Conservation (phyloP, 1,140 invertebrate genomes). For the Chironomus striatipennis region DNA sequence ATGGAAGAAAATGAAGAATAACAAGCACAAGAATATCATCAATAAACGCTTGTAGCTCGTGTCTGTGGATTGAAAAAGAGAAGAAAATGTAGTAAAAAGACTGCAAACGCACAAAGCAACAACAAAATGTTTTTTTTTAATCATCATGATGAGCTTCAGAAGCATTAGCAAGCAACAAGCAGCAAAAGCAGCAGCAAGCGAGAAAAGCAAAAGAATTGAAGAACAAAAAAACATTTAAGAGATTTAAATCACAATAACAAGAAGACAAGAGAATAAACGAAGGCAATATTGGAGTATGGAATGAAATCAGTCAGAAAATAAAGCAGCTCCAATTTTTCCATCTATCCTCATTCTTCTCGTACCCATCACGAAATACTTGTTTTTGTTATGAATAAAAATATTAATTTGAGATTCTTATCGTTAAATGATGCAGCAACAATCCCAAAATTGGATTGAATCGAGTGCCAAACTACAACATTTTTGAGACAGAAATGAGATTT, state of each 20-base stretch:
- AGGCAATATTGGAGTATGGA: slow-evolving; percentile 6
- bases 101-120: not conserved
- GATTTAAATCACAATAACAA: slow-evolving; percentile 2
- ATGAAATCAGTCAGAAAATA: not conserved
- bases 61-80: not conserved
- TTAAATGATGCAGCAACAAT: slow-evolving; percentile 2
- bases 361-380: not conserved
- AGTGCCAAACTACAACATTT: slow-evolving; percentile 6
- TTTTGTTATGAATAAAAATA: not conserved
- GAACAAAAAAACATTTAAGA: slow-evolving; percentile 5
- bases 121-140: not conserved
- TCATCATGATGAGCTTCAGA: not conserved
- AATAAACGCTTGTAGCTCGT: not conserved
- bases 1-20: not conserved
- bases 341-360: no score
- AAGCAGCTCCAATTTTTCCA: not conserved
- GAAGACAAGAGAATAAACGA: not conserved
- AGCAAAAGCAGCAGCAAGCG: not conserved
- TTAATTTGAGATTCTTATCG: slow-evolving; percentile 5
- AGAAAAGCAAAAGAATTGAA: not conserved
- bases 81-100: slow-evolving; percentile 1
- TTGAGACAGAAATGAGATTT: not conserved
- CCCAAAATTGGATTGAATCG: not conserved
- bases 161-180: no score
- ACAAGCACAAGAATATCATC: not conserved